Percentiles rank a stretch among this genome's conserved stretches.
Evolutionary conservation across 1,140 invertebrate species (phyloP).

Genomic region (Mya arenaria): DNA sequence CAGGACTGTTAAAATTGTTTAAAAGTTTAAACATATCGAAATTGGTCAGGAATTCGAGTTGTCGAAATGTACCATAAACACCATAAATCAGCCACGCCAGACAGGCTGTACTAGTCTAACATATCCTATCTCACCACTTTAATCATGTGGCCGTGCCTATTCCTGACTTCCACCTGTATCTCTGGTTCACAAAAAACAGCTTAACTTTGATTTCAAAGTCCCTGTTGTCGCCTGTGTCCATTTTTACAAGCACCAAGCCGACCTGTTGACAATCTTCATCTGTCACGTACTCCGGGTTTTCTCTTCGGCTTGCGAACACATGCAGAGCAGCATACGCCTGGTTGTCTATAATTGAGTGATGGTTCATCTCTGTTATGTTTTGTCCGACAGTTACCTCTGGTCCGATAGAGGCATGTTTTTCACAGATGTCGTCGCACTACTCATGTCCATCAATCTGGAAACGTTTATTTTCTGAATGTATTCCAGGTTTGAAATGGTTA

Average conservation of each 20-base stretch:
- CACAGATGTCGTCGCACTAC: conserved; percentile 59
- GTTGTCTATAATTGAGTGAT: conserved; percentile 44
- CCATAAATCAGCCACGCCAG: too few species aligned
- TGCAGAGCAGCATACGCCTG: conserved; percentile 47
- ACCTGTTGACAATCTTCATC: conserved; percentile 30
- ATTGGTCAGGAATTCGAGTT: too few species aligned
- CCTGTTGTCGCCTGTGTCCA: conserved; percentile 1
- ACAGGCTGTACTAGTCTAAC: too few species aligned
- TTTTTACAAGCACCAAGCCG: conserved; percentile 38
- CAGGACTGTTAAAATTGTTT: too few species aligned
- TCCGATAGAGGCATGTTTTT: conserved; percentile 59
- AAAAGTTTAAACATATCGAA: too few species aligned
- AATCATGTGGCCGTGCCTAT: background rate
- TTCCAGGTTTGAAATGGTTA: conserved; percentile 19
- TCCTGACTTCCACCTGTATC: conserved; percentile 41
- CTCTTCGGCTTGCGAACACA: conserved; percentile 42
- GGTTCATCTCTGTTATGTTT: conserved; percentile 45
- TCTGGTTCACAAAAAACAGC: conserved; percentile 54
- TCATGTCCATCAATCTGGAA: conserved; percentile 2
- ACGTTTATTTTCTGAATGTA: conserved; percentile 40
- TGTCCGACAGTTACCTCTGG: conserved; percentile 27
- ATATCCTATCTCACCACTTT: background rate
- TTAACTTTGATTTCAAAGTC: conserved; percentile 10
- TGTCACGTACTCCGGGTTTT: conserved; percentile 46
- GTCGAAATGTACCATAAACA: too few species aligned